Conservation (phyloP, 2,113 vertebrate genomes). For the Rhodinocichla rosea region DNA sequence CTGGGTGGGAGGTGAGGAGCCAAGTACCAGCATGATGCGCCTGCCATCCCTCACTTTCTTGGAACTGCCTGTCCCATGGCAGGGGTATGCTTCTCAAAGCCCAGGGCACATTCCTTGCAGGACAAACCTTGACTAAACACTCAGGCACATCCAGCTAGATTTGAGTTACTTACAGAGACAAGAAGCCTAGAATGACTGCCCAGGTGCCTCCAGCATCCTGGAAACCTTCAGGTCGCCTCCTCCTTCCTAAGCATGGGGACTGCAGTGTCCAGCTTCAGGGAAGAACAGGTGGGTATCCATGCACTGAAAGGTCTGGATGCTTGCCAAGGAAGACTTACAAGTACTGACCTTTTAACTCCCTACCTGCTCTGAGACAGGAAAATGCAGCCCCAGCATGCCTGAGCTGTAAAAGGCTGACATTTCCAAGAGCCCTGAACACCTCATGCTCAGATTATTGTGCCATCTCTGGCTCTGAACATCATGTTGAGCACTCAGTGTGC, state of each 20-base stretch:
- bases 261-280: not conserved
- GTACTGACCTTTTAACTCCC: not conserved
- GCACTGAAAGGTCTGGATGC: not conserved
- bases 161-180: not conserved
- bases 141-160: not conserved
- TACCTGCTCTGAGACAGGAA: not conserved
- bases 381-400: not conserved
- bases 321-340: not conserved
- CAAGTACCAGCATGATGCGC: rapidly evolving
- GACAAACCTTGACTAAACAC: not conserved
- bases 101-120: rapidly evolving
- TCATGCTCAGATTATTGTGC: not conserved
- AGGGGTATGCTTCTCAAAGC: not conserved
- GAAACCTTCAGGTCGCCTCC: not conserved
- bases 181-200: not conserved
- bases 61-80: not conserved
- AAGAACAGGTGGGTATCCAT: not conserved
- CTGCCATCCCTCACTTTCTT: not conserved
- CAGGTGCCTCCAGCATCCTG: not conserved
- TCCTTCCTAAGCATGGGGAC: not conserved
- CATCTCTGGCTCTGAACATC: not conserved
- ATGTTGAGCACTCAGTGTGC: rapidly evolving
- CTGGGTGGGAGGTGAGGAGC: not conserved
- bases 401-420: not conserved
- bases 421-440: not conserved